A percentile compares a stretch with the other conserved stretches of the same genome.
phyloP scores from a whole-genome alignment of 2,113 vertebrate species.

The Cyanistes caeruleus region DNA sequence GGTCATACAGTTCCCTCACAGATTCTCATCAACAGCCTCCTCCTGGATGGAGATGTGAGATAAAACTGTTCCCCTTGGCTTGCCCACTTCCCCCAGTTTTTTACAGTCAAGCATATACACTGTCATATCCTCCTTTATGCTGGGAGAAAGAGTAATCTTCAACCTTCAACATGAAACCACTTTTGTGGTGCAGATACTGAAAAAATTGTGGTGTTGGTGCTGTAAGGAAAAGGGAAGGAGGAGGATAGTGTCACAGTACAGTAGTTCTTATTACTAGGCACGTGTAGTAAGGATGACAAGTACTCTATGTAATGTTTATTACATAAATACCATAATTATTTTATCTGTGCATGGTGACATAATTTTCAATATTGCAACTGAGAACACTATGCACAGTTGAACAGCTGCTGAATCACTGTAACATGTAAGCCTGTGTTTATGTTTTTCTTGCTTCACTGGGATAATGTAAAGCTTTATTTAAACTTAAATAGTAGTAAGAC shows the following conservation, averaged over 20 bases:
- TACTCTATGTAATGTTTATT: neutral
- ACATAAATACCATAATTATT: neutral
- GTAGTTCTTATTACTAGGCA: neutral
- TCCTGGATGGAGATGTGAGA: neutral
- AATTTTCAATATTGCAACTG: neutral
- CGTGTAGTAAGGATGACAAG: neutral
- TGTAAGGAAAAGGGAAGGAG: neutral
- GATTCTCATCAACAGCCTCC: neutral
- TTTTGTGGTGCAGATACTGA: neutral
- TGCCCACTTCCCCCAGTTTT: neutral
- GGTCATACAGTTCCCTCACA: neutral
- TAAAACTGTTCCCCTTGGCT: neutral
- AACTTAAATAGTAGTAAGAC: neutral
- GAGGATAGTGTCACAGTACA: neutral
- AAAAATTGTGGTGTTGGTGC: neutral
- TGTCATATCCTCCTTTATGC: neutral
- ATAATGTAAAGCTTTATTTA: neutral
- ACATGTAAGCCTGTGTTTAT: neutral
- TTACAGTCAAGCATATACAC: neutral
- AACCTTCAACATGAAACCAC: neutral
- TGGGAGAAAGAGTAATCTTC: neutral
- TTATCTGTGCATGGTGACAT: neutral
- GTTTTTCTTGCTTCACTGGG: neutral
- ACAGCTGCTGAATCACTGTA: neutral
- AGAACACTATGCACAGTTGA: neutral